Evolutionary conservation across 2,888 invertebrate genomes (phyloP).

Genomic region (Xylophagus ater): DNA sequence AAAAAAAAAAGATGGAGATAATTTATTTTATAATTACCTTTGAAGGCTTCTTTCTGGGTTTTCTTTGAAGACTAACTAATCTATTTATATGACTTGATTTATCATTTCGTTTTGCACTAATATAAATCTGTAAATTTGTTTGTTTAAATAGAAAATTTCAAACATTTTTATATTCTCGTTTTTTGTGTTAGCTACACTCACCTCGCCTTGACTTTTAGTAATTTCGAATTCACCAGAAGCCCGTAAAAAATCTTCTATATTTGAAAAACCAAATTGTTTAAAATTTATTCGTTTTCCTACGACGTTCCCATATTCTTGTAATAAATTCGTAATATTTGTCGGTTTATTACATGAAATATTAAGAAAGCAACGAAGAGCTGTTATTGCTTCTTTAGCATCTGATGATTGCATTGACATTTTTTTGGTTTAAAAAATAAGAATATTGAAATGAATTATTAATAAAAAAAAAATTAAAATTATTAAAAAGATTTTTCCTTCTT

Average conservation of each 20-base stretch:
- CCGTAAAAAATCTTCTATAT: constrained; percentile 49
- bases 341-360: constrained; percentile 31
- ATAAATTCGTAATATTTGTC: constrained; percentile 26
- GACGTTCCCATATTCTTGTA: constrained; percentile 51
- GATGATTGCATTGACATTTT: constrained; percentile 1
- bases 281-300: constrained; percentile 55
- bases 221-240: constrained; percentile 47
- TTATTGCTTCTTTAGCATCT: constrained; percentile 21
- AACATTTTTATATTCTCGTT: too few species aligned
- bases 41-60: too few species aligned
- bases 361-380: constrained; percentile 25
- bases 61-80: too few species aligned
- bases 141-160: too few species aligned
- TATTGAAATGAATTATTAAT: background rate
- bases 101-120: background rate
- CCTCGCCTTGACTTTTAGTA: constrained; percentile 42
- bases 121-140: too few species aligned
- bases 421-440: background rate
- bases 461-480: background rate
- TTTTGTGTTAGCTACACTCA: too few species aligned
- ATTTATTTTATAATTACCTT: too few species aligned
- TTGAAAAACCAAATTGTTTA: constrained; percentile 46
- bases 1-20: constrained; percentile 9
- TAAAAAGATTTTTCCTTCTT: constrained; percentile 11
- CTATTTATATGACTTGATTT: too few species aligned